phyloP scores from a whole-genome alignment of 2,797 vertebrate species.

The Pelochelys cantorii region DNA sequence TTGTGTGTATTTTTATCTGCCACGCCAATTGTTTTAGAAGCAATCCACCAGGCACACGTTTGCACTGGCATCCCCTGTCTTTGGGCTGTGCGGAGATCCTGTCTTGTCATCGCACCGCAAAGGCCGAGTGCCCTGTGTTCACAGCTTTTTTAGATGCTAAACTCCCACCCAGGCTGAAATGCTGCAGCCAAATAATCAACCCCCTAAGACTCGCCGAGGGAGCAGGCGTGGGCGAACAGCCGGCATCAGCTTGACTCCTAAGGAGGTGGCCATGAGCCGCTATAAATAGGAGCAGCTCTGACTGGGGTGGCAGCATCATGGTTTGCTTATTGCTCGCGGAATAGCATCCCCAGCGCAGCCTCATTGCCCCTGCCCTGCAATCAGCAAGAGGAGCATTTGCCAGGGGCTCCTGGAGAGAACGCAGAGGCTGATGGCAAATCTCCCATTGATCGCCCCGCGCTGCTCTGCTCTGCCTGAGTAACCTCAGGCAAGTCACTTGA shows the following conservation, averaged over 20 bases:
- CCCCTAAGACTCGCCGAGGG: background rate
- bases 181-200: background rate
- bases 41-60: fast-evolving
- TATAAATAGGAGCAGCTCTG: background rate
- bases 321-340: background rate
- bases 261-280: background rate
- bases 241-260: too few species aligned
- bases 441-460: background rate
- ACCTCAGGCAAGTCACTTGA: background rate
- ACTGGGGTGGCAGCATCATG: background rate
- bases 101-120: fast-evolving
- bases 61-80: fast-evolving
- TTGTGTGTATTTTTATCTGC: background rate
- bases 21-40: fast-evolving
- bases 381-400: background rate
- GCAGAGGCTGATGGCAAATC: background rate
- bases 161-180: background rate
- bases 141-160: fast-evolving
- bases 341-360: too few species aligned
- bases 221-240: too few species aligned
- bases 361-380: background rate
- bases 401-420: background rate
- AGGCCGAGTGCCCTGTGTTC: background rate
- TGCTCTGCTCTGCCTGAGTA: background rate
- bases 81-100: background rate